Evolutionary conservation across 1,140 invertebrate species (phyloP), one percentile per base, ranked within the genome.

Genomic region (Holcopasites calliopsidis): DNA sequence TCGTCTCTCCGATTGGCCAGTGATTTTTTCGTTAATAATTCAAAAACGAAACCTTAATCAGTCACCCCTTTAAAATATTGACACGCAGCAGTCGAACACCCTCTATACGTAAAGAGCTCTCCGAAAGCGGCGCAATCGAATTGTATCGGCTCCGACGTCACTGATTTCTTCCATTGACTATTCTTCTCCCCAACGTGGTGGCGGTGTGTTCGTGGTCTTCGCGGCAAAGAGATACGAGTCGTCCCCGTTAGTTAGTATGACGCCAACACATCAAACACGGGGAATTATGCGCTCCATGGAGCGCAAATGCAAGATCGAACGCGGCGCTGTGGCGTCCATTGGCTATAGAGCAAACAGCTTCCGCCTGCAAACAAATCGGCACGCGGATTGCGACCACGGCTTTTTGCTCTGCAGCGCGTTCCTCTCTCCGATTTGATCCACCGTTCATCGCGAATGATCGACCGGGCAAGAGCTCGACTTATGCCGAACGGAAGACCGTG

Each of bases 341-440:
- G n/a, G 28, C 23, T 28, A 52, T 73, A 42, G 61, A 18, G 52
- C 55, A 60, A 72, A 76, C 54, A 69, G 50, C 38, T 50, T 38
- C 35, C 65, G 18, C 18, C 40, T 72, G 33, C 70, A 76, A 68
- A 76, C 52, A 76, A 76, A 58, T 58, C 42, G 38, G 33, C 23
- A 44, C 26, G 21, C 28, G 68, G 60, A 60, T 65, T 26, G 61
- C 55, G 55, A 66, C 38, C 49, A 16, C 47, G 8, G 71, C 70
- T 73, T 73, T 66, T 65, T 73, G 33, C n/a, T 44, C 4, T 38
- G 5, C 18, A n/a, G n/a, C n/a, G n/a, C n/a, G n/a, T 18, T 23
- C 49, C 5, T 3, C 40, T 38, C 61, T 21, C 38, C 33, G 49
- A 73, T 73, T 73, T 65, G 40, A 66, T 73, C 61, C 23, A 35